These are phyloP conservation scores for Bicyclus anynana DNA, from an alignment of 1,140 invertebrate species.

Conservation along the genomic window DNA sequence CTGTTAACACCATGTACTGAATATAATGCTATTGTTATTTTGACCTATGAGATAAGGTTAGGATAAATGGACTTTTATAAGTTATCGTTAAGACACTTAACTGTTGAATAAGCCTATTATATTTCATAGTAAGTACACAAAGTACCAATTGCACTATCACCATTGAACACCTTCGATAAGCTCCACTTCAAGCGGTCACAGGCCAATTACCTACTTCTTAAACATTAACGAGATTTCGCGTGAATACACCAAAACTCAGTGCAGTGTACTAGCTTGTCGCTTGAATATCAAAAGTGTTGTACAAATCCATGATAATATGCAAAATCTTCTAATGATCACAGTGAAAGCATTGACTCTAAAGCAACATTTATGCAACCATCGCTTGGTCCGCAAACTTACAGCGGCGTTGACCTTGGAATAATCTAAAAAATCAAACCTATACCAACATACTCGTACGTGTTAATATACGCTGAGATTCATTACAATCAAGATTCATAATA, in stretches of 20 bases:
- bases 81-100: conserved; percentile 44
- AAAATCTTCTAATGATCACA: conserved; percentile 50
- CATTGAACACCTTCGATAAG: conserved; percentile 42
- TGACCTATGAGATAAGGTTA: conserved; percentile 54
- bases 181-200: conserved; percentile 29
- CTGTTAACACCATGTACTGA: conserved; percentile 63
- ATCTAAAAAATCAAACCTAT: conserved; percentile 40
- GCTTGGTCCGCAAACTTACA: conserved; percentile 25
- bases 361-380: conserved; percentile 49
- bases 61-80: conserved; percentile 41
- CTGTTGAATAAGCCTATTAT: conserved; percentile 37
- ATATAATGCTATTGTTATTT: conserved; percentile 57
- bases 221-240: conserved; percentile 7
- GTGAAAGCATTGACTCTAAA: conserved; percentile 61
- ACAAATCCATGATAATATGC: conserved; percentile 48
- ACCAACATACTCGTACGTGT: conserved; percentile 36
- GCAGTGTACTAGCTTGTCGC: conserved; percentile 27
- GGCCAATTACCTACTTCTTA: conserved; percentile 17
- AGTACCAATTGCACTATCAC: conserved; percentile 36
- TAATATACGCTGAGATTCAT: conserved; percentile 70
- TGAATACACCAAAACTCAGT: conserved; percentile 18
- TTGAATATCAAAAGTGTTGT: conserved; percentile 44
- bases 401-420: conserved; percentile 41
- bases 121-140: conserved; percentile 32
- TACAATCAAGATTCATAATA: conserved; percentile 63